These are phyloP conservation scores for Eueremaeus valkanovi DNA, from an alignment of 2,888 invertebrate genomes.

Conservation along the genomic window DNA sequence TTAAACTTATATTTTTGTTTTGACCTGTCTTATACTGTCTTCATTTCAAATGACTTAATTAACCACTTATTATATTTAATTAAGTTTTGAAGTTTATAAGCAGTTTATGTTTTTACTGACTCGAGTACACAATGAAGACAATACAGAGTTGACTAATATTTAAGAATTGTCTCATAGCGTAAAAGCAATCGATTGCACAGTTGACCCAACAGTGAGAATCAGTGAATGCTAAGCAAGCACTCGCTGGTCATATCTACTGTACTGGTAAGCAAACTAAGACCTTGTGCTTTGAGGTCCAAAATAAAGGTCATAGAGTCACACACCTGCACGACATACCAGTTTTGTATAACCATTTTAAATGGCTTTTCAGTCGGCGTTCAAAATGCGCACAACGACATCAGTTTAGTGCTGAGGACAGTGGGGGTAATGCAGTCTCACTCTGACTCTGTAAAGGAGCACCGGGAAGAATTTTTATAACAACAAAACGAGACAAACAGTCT, in stretches of 20 bases:
- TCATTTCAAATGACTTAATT: not conserved
- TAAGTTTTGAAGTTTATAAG: not conserved
- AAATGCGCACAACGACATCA: too few relatives aligned
- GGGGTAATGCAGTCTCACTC: not conserved
- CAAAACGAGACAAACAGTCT: slow-evolving; percentile 11
- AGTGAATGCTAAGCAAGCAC: too few relatives aligned
- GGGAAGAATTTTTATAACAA: slow-evolving; percentile 4
- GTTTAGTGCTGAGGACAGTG: too few relatives aligned
- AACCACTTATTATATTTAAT: not conserved
- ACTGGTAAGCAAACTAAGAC: too few relatives aligned
- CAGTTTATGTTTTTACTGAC: too few relatives aligned
- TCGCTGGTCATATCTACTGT: too few relatives aligned
- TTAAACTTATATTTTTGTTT: not conserved
- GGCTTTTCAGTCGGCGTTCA: not conserved
- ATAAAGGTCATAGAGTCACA: slow-evolving; percentile 8
- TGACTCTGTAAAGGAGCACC: not conserved
- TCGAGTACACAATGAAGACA: too few relatives aligned
- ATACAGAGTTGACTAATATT: too few relatives aligned
- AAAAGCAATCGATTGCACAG: too few relatives aligned
- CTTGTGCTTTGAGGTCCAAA: not conserved
- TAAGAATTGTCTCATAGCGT: too few relatives aligned
- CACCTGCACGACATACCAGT: not conserved
- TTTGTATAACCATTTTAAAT: not conserved
- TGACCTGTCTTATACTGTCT: not conserved
- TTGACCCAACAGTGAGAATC: too few relatives aligned